Base-by-base conservation (phyloP, 2,888 invertebrate species). In the Mayetiola destructor region DNA sequence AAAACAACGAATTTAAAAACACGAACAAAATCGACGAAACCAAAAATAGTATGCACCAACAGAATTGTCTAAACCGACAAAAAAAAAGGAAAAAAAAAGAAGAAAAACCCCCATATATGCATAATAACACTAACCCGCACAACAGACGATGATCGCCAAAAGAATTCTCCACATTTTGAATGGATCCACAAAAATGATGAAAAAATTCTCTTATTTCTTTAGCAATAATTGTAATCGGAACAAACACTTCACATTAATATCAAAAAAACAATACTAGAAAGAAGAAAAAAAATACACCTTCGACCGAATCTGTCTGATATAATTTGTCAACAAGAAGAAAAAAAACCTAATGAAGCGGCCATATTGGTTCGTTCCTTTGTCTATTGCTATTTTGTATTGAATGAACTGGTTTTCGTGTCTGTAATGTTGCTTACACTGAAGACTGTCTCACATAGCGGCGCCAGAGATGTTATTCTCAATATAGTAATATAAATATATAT, bases 321-420 rank as follows among this genome's bases (percentile, higher is more conserved):
- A n/a, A 48, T 48, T 48, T 48, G 48, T 48, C 48, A 48, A 48
- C 48, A 48, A 48, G 27, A 48, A n/a, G n/a, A n/a, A n/a, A n/a
- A 48, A 42, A 48, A 48, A 48, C 5, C 4, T 48, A 27, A n/a
- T 27, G n/a, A 48, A 48, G n/a, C 29, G 48, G 48, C 48, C 48
- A 48, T 48, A 10, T 48, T 48, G 48, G 8, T 48, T n/a, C n/a
- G n/a, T n/a, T 48, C 27, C 48, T 27, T 48, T 48, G 48, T 48
- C 8, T 27, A n/a, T 6, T 21, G 2, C 4, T 2, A 12, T 5
- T 9, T n/a, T 48, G 27, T 27, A 27, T 48, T 48, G 27, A 27
- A n/a, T 23, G 12, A 16, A 48, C n/a, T 48, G 27, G n/a, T 48
- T 48, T 48, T 48, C 23, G 23, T 12, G n/a, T 42, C 42, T 21